Percentiles rank a stretch among this genome's conserved stretches.
Conservation (phyloP, 2,797 vertebrate species). For the Cryptoblepharus egeriae region DNA sequence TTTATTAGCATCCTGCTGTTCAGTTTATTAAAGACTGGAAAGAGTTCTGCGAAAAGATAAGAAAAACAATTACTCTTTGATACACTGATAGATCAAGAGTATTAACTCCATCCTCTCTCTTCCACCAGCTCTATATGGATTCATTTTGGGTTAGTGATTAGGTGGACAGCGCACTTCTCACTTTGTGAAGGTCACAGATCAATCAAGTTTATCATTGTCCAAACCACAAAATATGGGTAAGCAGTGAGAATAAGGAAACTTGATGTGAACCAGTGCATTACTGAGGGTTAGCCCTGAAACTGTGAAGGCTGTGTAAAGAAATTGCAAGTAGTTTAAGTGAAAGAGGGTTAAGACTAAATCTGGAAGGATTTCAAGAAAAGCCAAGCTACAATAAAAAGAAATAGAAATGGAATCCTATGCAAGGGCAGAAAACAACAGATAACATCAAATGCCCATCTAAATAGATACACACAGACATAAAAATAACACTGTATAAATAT, state of each 20-base stretch:
- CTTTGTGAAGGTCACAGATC: conserved; percentile 16
- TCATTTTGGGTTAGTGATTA: not conserved
- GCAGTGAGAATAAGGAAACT: not conserved
- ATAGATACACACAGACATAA: no score
- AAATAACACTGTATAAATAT: not conserved
- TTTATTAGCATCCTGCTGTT: conserved; percentile 47
- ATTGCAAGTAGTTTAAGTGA: not conserved
- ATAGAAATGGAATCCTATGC: not conserved
- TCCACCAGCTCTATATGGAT: not conserved
- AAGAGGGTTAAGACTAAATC: not conserved
- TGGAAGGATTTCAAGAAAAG: not conserved
- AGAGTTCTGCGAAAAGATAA: conserved; percentile 27
- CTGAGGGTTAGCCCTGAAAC: not conserved
- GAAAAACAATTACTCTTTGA: conserved; percentile 14
- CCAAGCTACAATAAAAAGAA: not conserved
- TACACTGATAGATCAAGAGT: accelerated
- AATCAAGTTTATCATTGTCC: conserved; percentile 6
- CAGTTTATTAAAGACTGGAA: conserved; percentile 22
- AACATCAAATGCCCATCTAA: not conserved
- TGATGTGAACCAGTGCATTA: not conserved
- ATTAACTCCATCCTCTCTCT: conserved; percentile 12
- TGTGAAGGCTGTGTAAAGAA: not conserved
- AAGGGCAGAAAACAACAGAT: not conserved
- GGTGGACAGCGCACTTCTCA: not conserved
- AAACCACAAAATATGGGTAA: not conserved